Evolutionary conservation across 2,113 vertebrate genomes (phyloP).

Genomic region (Anguilla rostrata): DNA sequence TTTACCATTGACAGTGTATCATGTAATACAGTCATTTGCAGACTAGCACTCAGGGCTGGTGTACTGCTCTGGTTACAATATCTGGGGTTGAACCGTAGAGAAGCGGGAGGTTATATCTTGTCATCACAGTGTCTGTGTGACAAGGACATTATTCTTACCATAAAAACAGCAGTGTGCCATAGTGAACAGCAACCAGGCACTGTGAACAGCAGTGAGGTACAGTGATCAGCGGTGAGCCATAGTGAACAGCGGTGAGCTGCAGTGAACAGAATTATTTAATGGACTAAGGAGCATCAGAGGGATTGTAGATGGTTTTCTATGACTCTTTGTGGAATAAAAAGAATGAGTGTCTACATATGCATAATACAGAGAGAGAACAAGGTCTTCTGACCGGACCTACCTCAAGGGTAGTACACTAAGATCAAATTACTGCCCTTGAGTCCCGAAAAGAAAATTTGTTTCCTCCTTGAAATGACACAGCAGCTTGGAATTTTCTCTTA

Average conservation of each 20-base stretch:
- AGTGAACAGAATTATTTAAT: background rate
- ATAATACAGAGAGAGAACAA: too few species aligned
- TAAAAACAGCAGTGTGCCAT: background rate
- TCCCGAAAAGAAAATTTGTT: background rate
- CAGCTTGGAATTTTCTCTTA: background rate
- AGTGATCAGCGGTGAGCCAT: too few species aligned
- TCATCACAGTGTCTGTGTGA: background rate
- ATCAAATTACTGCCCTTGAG: background rate
- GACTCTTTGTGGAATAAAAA: background rate
- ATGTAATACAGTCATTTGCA: background rate
- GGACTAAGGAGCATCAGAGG: too few species aligned
- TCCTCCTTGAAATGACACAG: background rate
- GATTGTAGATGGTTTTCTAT: too few species aligned
- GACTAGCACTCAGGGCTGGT: background rate
- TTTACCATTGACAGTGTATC: background rate
- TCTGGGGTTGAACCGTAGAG: too few species aligned
- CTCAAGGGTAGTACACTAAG: background rate
- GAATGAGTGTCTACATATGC: background rate
- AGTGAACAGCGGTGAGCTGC: too few species aligned
- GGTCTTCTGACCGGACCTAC: background rate
- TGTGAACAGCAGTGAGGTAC: too few species aligned
- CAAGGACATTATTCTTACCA: background rate
- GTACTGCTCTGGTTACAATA: background rate
- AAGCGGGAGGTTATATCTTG: background rate
- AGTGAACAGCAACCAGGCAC: too few species aligned